A percentile compares a stretch with the other conserved stretches of the same genome.
Evolutionary conservation across 1,140 invertebrate species (phyloP).

Genomic region (Grapholita molesta): DNA sequence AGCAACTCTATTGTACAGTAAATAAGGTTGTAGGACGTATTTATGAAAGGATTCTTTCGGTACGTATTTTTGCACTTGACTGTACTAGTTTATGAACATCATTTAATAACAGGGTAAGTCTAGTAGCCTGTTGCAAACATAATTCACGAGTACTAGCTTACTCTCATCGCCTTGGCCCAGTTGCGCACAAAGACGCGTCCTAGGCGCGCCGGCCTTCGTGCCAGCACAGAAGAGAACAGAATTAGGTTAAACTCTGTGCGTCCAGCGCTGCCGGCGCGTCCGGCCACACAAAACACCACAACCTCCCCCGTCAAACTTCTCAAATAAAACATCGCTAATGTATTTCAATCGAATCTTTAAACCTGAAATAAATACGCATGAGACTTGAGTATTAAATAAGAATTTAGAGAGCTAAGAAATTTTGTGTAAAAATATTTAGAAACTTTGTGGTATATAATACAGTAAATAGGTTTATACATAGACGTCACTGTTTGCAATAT

Average conservation of each 20-base stretch:
- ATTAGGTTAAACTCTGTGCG: constrained; percentile 48
- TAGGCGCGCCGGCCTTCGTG: constrained; percentile 30
- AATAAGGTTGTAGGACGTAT: too few relatives aligned
- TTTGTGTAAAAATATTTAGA: too few relatives aligned
- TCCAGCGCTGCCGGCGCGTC: constrained; percentile 25
- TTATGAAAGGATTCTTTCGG: too few relatives aligned
- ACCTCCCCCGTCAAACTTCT: not conserved
- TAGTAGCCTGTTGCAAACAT: not conserved
- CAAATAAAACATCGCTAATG: constrained; percentile 25
- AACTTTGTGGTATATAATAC: too few relatives aligned
- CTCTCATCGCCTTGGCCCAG: constrained; percentile 30
- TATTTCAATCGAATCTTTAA: not conserved
- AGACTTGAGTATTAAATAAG: too few relatives aligned
- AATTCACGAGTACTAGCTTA: not conserved
- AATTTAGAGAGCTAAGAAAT: too few relatives aligned
- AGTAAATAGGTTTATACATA: too few relatives aligned
- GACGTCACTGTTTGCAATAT: too few relatives aligned
- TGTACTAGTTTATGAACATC: too few relatives aligned
- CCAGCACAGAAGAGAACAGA: constrained; percentile 32
- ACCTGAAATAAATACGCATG: too few relatives aligned
- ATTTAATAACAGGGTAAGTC: not conserved
- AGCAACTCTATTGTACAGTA: too few relatives aligned
- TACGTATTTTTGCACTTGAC: too few relatives aligned
- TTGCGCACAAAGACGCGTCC: constrained; percentile 37
- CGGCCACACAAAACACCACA: constrained; percentile 21